Percentiles rank a stretch among this genome's conserved stretches.
Evolutionary conservation across 2,113 vertebrate species (phyloP).

Genomic region (Poeciliopsis retropinna): DNA sequence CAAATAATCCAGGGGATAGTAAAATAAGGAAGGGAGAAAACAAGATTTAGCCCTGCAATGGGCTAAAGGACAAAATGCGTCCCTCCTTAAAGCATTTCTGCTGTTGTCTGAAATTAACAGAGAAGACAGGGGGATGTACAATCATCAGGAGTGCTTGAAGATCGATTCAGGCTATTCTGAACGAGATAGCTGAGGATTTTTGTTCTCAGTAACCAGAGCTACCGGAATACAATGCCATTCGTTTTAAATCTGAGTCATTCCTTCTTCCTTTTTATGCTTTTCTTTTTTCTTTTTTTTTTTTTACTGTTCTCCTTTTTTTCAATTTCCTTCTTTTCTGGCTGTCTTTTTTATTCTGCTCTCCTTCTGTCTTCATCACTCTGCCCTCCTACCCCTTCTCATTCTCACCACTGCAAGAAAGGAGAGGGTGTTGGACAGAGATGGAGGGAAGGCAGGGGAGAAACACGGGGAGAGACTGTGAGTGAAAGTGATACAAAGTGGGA

Average conservation of each 20-base stretch:
- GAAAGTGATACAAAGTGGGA: constrained; percentile 72
- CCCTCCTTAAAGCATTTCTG: constrained; percentile 56
- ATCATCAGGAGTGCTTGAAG: constrained; percentile 58
- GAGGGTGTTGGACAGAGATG: constrained; percentile 57
- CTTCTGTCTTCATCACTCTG: constrained; percentile 35
- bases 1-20: constrained; percentile 58
- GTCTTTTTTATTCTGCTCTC: constrained; percentile 2
- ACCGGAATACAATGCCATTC: constrained; percentile 75
- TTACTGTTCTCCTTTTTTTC: background rate
- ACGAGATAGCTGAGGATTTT: constrained; percentile 72
- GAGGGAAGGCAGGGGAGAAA: constrained; percentile 54
- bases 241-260: constrained; percentile 67
- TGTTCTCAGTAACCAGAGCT: constrained; percentile 76
- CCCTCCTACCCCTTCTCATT: constrained; percentile 58
- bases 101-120: constrained; percentile 47
- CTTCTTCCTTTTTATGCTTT: constrained; percentile 15
- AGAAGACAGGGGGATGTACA: constrained; percentile 56
- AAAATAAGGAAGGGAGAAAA: constrained; percentile 13
- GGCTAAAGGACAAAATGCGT: constrained; percentile 35
- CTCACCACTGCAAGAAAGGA: constrained; percentile 55
- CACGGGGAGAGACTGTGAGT: constrained; percentile 64
- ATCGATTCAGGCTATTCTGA: constrained; percentile 61
- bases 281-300: background rate
- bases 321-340: constrained; percentile 11
- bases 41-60: background rate